Conservation (phyloP, 2,113 vertebrate genomes). For the Illadopsis cleaveri region DNA sequence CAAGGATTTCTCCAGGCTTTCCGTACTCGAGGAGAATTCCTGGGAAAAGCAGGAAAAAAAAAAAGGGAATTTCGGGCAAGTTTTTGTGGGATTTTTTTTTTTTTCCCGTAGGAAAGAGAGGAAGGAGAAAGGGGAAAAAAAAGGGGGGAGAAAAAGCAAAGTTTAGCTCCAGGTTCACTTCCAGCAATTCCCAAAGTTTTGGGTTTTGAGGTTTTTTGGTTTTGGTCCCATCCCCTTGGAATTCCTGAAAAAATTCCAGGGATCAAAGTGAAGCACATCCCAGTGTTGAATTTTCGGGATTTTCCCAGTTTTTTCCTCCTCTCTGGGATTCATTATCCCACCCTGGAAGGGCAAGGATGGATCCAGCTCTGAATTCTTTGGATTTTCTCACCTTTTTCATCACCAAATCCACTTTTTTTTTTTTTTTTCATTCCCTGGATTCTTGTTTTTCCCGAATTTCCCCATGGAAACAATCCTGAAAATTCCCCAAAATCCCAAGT, state of each 20-base stretch:
- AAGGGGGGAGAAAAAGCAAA: constrained; percentile 73
- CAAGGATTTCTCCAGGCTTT: constrained; percentile 85
- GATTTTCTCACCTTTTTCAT: neutral
- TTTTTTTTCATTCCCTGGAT: too few species aligned
- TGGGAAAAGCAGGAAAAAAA: constrained; percentile 75
- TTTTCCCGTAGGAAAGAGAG: constrained; percentile 9
- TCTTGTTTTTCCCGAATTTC: neutral
- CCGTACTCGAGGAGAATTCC: constrained; percentile 88
- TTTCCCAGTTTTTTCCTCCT: neutral
- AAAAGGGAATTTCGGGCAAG: constrained; percentile 19
- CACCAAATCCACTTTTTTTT: rapidly evolving
- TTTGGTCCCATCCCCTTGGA: neutral
- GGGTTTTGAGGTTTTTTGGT: too few species aligned
- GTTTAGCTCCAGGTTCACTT: constrained; percentile 64
- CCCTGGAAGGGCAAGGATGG: neutral
- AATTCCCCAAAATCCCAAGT: neutral
- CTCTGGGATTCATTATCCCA: neutral
- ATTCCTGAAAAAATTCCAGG: rapidly evolving
- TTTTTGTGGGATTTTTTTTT: neutral
- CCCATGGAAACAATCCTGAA: neutral
- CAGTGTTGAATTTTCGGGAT: too few species aligned
- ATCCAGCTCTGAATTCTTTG: neutral
- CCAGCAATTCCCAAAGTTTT: neutral
- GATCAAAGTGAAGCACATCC: too few species aligned
- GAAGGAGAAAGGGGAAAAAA: constrained; percentile 6